phyloP scores from a whole-genome alignment of 2,888 invertebrate species.

The Teinopalpus imperialis region DNA sequence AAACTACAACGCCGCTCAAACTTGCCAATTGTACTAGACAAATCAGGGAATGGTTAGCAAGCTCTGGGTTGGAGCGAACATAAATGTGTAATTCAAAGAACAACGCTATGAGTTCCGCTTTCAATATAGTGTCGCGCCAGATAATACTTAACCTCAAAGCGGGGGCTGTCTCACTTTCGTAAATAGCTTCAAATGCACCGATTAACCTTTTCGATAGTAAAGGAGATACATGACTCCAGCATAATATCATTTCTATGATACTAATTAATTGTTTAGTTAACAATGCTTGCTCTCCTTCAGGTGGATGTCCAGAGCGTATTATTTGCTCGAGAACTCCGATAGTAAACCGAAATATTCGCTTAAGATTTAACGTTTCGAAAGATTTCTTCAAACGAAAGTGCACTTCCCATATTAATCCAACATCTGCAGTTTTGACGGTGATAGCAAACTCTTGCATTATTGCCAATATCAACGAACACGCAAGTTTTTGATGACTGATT shows the following conservation, averaged over 20 bases:
- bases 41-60: conserved; percentile 89
- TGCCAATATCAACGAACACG: conserved; percentile 91
- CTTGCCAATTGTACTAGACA: conserved; percentile 90
- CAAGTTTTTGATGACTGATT: conserved; percentile 88
- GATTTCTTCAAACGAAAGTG: conserved; percentile 92
- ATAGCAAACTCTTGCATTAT: conserved; percentile 94
- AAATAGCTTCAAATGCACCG: conserved; percentile 86
- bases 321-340: conserved; percentile 71
- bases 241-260: conserved; percentile 89
- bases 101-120: conserved; percentile 87
- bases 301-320: conserved; percentile 66
- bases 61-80: conserved; percentile 87
- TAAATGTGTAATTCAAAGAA: conserved; percentile 93
- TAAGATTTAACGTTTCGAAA: conserved; percentile 91
- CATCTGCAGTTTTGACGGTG: conserved; percentile 92
- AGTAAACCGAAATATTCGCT: conserved; percentile 86
- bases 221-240: conserved; percentile 90
- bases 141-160: conserved; percentile 83
- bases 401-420: conserved; percentile 93
- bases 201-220: conserved; percentile 86
- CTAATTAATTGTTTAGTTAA: conserved; percentile 87
- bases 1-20: conserved; percentile 65
- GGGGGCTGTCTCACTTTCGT: conserved; percentile 84
- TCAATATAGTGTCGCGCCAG: conserved; percentile 90
- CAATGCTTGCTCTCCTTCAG: conserved; percentile 75